Conservation (phyloP, 2,113 vertebrate species). For the Otis tarda region DNA sequence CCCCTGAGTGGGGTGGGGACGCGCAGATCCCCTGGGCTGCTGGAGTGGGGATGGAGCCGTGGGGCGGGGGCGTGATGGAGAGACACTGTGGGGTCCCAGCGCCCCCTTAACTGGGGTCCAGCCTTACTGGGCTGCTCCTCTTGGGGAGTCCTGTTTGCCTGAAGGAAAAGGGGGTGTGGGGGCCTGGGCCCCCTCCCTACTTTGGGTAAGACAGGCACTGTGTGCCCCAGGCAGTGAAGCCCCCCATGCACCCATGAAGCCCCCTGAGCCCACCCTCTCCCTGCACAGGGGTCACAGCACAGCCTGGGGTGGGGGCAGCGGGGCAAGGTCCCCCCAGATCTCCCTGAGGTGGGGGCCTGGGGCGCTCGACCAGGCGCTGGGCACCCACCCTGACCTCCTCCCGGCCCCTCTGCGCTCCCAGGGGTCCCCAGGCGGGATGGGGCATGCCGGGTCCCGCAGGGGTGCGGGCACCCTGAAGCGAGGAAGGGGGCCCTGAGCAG, state of each 20-base stretch:
- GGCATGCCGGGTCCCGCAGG: accelerated
- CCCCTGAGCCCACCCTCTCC: not conserved
- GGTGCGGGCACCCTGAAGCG: accelerated
- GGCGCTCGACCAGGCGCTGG: not conserved
- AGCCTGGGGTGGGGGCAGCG: not conserved
- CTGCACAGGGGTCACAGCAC: not conserved
- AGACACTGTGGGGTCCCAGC: not conserved
- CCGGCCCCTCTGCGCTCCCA: accelerated
- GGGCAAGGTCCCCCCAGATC: not conserved
- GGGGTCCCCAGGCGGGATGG: not conserved
- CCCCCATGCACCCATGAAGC: not conserved
- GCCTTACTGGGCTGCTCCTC: not conserved
- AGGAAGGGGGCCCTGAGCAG: not conserved
- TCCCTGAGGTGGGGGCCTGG: accelerated
- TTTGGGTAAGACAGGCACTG: not conserved
- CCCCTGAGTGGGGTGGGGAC: not conserved
- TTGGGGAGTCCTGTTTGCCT: not conserved
- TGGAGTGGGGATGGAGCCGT: accelerated
- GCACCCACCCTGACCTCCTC: not conserved
- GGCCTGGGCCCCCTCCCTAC: not conserved
- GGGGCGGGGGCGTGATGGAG: not conserved
- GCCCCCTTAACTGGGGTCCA: accelerated
- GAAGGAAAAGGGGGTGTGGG: not conserved
- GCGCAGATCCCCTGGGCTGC: accelerated
- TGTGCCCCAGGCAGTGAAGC: not conserved